Evolutionary conservation across 1,140 invertebrate genomes (phyloP), one percentile per base, ranked within the genome.

Genomic region (Cecropterus lyciades): DNA sequence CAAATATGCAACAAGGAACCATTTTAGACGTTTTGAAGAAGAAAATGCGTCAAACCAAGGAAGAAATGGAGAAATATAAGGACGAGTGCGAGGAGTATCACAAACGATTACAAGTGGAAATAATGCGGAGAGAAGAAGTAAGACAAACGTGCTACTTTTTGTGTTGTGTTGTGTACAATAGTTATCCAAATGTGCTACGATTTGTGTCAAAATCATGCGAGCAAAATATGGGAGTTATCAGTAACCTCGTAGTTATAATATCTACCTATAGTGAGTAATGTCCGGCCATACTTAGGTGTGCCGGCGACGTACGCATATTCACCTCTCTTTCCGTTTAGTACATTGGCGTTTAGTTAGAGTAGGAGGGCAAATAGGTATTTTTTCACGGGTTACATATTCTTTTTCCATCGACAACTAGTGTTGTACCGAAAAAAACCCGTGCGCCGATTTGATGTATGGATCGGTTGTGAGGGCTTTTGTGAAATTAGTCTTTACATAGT

Each of bases 31-130:
- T 98, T 79, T 95, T 99, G 74, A 99, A 99, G 95, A 99, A 99
- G 95, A 99, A 99, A 95, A 99, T 99, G 98, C 95, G 97, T 79
- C 97, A 98, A 90, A 97, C 98, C 69, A 99, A 99, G 93, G 98
- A 99, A 90, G 98, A 99, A 94, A 97, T 98, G 95, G 98, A 99
- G 91, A 96, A 97, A 92, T 98, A 97, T 93, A 98, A 98, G 94
- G 98, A 99, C 92, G 97, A 98, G 91, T 97, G 96, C 87, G 97
- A 98, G 92, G 97, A 98, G 88, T 96, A 95, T 89, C 96, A 97
- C 92, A 97, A 97, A 94, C 95, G 96, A 91, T 94, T 98, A 81
- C 97, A 98, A 94, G 93, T 96, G 81, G 97, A 98, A 95, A 94
- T 97, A 88, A 96, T 97, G 93, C 95, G 97, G 88, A 95, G 97